Conservation (phyloP, 1,140 invertebrate genomes). For the Camponotus vicinus region DNA sequence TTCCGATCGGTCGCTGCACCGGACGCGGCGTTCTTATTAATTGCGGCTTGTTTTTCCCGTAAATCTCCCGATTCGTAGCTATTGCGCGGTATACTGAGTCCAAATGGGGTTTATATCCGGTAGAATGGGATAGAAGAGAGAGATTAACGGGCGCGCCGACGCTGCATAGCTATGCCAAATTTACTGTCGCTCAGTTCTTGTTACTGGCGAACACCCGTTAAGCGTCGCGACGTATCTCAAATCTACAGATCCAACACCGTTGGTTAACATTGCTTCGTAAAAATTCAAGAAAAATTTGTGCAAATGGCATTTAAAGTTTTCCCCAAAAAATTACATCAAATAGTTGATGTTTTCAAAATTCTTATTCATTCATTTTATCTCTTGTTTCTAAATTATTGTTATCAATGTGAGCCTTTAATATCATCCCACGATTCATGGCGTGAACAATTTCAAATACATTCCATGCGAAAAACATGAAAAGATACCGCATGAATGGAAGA, state of each 20-base stretch:
- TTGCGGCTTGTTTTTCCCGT: slow-evolving; percentile 52
- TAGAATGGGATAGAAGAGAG: slow-evolving; percentile 49
- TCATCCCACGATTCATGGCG: not conserved
- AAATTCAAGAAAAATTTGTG: not conserved
- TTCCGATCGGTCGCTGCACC: not conserved
- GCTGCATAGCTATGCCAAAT: slow-evolving; percentile 49
- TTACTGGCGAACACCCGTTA: slow-evolving; percentile 48
- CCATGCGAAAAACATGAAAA: too few species aligned
- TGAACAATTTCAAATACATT: not conserved
- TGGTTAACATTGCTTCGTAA: slow-evolving; percentile 1
- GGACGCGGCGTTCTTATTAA: slow-evolving; percentile 46
- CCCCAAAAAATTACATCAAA: not conserved
- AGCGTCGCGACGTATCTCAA: not conserved
- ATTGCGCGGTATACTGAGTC: slow-evolving; percentile 42
- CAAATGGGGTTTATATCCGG: slow-evolving; percentile 59
- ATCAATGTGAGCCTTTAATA: too few species aligned
- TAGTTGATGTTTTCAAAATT: not conserved
- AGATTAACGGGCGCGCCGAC: slow-evolving; percentile 55
- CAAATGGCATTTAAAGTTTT: not conserved
- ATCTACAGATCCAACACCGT: not conserved
- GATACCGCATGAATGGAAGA: not conserved
- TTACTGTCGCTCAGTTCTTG: slow-evolving; percentile 60
- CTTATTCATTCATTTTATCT: not conserved
- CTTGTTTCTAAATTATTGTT: not conserved
- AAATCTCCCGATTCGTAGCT: slow-evolving; percentile 47